Evolutionary conservation across 2,888 invertebrate genomes (phyloP), one percentile per base, ranked within the genome.

Genomic region (Agrypnus murinus): DNA sequence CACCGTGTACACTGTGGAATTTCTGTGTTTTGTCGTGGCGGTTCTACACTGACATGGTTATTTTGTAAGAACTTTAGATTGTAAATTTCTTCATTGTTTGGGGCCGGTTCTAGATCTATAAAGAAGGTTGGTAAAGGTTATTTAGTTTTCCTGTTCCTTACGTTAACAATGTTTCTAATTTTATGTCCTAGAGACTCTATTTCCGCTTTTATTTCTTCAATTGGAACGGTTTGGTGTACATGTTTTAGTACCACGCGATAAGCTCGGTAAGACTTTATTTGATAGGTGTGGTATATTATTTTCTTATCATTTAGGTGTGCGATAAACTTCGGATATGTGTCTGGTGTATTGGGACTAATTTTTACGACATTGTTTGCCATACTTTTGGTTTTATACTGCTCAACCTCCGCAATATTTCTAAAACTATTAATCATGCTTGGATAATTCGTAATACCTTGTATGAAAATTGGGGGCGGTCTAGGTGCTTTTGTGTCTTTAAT

Each of bases 231-330:
- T 15, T 65, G 53, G 36, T 70, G 74, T 5, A 72, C 14, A 36
- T 74, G 45, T 63, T 63, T 74, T 36, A 72, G 48, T 9, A 72
- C 66, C 8, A 69, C 32, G 19, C 69, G 62, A 31, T 65, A 69
- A 0, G 72, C 60, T 38, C 66, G 38, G 6, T 72, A 64, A 40
- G 43, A 69, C 55, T 57, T 72, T n/a, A n/a, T 72, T 64, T 72
- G 74, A 34, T 65, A 74, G n/a, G 72, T 69, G 17, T 73, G 70
- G 25, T 68, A 34, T 0, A 65, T 36, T 9, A 72, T 55, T 12
- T 74, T 68, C 4, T 55, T 53, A 15, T 64, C 57, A 48, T 62
- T 63, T 31, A 74, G 31, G 14, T 55, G 14, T 17, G 45, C 12
- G 4, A 71, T 19, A 9, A 74, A 25, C 40, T 57, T 65, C 7